These are phyloP conservation scores for Apeira syringaria DNA, from an alignment of 2,888 invertebrate genomes.

Conservation along the genomic window DNA sequence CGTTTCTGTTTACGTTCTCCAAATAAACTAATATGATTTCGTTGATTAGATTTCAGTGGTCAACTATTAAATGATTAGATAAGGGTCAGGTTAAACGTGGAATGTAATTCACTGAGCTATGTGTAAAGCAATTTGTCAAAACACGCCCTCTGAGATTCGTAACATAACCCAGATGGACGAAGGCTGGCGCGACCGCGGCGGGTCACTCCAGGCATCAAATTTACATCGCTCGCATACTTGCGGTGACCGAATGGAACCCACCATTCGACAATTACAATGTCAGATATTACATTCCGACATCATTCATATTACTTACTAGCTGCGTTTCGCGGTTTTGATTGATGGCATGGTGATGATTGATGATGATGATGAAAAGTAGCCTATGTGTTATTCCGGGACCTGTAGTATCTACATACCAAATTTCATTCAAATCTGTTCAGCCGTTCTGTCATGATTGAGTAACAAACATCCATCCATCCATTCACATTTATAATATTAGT, in stretches of 20 bases:
- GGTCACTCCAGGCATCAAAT: conserved; percentile 70
- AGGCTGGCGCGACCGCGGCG: conserved; percentile 51
- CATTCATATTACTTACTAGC: conserved; percentile 7
- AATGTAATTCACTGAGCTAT: conserved; percentile 20
- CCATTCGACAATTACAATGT: conserved; percentile 38
- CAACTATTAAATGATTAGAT: neutral
- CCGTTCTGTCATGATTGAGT: too few relatives aligned
- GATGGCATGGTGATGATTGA: too few relatives aligned
- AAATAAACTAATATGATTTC: too few relatives aligned
- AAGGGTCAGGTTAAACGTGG: conserved; percentile 1
- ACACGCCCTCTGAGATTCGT: conserved; percentile 45
- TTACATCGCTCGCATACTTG: conserved; percentile 74
- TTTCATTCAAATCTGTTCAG: too few relatives aligned
- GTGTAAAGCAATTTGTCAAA: conserved; percentile 43
- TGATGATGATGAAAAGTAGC: neutral
- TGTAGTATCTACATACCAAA: too few relatives aligned
- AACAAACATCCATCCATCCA: too few relatives aligned
- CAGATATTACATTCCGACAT: conserved; percentile 22
- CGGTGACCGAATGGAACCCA: conserved; percentile 50
- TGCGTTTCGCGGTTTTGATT: too few relatives aligned
- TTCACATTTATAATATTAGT: too few relatives aligned
- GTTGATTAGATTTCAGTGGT: too few relatives aligned
- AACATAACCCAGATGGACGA: conserved; percentile 58
- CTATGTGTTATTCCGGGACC: too few relatives aligned
- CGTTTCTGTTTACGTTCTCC: too few relatives aligned